Base-by-base conservation (phyloP, 2,797 vertebrate genomes). In the Centroberyx gerrardi region DNA sequence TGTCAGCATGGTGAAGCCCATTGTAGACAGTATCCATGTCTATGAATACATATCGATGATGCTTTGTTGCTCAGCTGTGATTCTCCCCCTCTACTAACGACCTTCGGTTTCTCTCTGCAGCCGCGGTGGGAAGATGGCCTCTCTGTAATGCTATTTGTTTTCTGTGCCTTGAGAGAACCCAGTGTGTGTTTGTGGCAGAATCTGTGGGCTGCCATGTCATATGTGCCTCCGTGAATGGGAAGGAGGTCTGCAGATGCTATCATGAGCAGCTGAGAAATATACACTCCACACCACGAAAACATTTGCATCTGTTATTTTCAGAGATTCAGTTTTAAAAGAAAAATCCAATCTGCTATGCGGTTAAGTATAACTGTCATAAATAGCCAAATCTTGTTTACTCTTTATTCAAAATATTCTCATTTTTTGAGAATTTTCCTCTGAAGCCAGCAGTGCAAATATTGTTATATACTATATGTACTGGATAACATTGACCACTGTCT, bases 1-100 rank as follows among this genome's bases (percentile, higher is more conserved):
- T 89, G 93, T 97, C 95, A 93, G 94, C 94, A 96, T 94, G 95
- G 96, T 97, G 95, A 95, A 97, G 95, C 96, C 95, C 87, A 88
- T 95, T 95, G 94, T 96, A 97, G 96, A 93, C 93, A 94, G 93
- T 95, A 93, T 95, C 94, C 95, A 95, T 95, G 95, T 96, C 95
- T 90, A 93, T 95, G 94, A 95, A 94, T 89, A 93, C 89, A 94
- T 92, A 95, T 91, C 88, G 92, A 95, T 88, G 6, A 87, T 92
- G 94, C 91, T 94, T 91, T 95, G 92, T 94, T 85, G 92, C 94
- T 95, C 92, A 94, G 95, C 92, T 94, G 93, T 96, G 94, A 92
- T 94, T 93, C 80, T 93, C 69, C 91, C 90, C 94, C 91, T 94
- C 89, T 93, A 95, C 94, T 96, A 96, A 96, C 88, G 63, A 87